These are phyloP conservation scores for Pogona vitticeps DNA, from an alignment of 2,113 vertebrate genomes.

Conservation along the genomic window DNA sequence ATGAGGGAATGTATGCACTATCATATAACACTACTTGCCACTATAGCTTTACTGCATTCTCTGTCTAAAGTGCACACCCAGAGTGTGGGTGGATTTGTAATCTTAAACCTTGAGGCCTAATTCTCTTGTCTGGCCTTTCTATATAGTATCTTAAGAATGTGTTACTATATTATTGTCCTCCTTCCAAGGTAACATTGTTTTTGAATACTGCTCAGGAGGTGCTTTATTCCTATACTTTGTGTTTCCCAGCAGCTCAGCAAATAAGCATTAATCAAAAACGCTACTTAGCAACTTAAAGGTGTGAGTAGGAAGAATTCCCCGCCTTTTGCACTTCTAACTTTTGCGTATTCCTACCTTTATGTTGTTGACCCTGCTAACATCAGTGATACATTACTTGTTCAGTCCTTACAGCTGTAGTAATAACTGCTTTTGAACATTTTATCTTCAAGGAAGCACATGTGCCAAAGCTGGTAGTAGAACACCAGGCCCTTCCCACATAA, in stretches of 20 bases:
- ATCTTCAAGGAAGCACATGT: background rate
- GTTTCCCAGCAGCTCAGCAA: background rate
- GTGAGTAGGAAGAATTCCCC: background rate
- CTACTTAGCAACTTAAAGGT: background rate
- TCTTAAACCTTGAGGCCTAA: constrained; percentile 6
- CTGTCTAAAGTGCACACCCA: background rate
- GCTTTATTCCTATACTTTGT: background rate
- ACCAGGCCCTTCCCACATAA: background rate
- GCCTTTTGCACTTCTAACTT: background rate
- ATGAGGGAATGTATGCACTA: background rate
- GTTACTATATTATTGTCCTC: background rate
- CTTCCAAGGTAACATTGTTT: background rate
- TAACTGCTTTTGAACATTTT: background rate
- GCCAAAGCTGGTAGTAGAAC: background rate
- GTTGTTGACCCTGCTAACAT: background rate
- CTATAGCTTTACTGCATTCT: background rate
- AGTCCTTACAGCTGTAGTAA: background rate
- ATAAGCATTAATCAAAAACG: background rate
- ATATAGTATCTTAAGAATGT: background rate
- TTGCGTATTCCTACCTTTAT: background rate
- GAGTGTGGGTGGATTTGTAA: background rate
- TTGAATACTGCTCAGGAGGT: background rate
- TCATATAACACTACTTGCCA: background rate
- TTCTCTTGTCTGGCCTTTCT: background rate
- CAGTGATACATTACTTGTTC: background rate